phyloP scores from a whole-genome alignment of 2,113 vertebrate genomes.

The Emberiza fucata region DNA sequence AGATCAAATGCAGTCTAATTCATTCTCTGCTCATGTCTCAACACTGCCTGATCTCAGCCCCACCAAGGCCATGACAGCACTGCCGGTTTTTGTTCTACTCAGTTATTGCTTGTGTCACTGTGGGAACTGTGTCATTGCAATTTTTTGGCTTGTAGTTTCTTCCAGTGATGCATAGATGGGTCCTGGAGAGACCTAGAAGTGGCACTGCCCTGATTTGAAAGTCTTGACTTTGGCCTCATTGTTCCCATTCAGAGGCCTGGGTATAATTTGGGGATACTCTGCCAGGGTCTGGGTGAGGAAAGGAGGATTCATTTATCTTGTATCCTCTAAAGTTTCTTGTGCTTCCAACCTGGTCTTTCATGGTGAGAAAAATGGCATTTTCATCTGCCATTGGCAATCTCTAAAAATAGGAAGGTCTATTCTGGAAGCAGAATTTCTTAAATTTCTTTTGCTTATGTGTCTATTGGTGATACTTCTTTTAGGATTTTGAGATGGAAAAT shows the following conservation, averaged over 20 bases:
- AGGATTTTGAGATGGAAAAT: not conserved
- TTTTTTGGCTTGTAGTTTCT: not conserved
- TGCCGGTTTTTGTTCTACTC: not conserved
- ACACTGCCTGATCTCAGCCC: not conserved
- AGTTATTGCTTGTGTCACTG: not conserved
- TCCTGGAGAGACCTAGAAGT: not conserved
- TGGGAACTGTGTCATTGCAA: not conserved
- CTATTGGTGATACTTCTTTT: not conserved
- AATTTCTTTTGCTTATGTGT: not conserved
- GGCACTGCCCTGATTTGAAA: not conserved
- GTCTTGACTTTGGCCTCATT: not conserved
- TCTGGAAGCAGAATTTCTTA: not conserved
- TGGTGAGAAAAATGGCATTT: not conserved
- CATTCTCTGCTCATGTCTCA: not conserved
- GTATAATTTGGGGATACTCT: not conserved
- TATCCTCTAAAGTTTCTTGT: not conserved
- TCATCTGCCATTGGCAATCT: not conserved
- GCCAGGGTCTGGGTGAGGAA: not conserved
- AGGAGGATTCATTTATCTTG: not conserved
- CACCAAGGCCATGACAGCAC: not conserved
- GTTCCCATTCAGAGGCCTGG: not conserved
- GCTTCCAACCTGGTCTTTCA: not conserved
- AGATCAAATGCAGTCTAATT: not conserved
- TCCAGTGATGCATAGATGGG: not conserved
- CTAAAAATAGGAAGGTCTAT: not conserved